phyloP scores from a whole-genome alignment of 64 coral and sea anemone species.

The Pocillopora damicornis region DNA sequence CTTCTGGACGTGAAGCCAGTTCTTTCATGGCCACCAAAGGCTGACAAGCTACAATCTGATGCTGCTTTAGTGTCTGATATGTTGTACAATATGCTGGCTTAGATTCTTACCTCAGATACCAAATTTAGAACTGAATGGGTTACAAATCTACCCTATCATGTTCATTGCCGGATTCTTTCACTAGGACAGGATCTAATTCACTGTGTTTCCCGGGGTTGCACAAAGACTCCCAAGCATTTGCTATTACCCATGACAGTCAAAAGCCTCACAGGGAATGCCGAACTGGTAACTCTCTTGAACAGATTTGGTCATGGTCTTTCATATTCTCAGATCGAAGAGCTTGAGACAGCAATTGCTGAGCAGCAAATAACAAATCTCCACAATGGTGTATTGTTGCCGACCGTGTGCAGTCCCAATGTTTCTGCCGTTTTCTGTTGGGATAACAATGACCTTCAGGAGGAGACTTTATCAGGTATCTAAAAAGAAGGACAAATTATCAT shows the following conservation, averaged over 20 bases:
- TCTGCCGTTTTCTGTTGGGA: slow-evolving; percentile 56
- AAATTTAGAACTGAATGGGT: slow-evolving; percentile 30
- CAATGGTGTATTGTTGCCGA: slow-evolving; percentile 39
- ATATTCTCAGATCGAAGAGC: slow-evolving; percentile 51
- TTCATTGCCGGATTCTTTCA: slow-evolving; percentile 34
- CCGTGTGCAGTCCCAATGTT: neutral
- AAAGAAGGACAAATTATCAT: no score
- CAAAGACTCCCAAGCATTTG: slow-evolving; percentile 60
- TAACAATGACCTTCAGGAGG: slow-evolving; percentile 58
- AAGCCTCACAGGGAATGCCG: slow-evolving; percentile 46
- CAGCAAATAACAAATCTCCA: neutral
- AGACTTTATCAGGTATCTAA: slow-evolving; percentile 45
- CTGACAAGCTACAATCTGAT: slow-evolving; percentile 40
- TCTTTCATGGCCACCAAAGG: slow-evolving; percentile 39
- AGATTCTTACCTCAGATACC: slow-evolving; percentile 16
- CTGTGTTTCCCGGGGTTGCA: slow-evolving; percentile 32
- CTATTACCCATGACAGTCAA: slow-evolving; percentile 38
- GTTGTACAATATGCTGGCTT: slow-evolving; percentile 53
- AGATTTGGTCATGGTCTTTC: slow-evolving; percentile 49
- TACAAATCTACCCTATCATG: slow-evolving; percentile 3
- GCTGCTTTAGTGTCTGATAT: slow-evolving; percentile 28
- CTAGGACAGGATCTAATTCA: slow-evolving; percentile 55
- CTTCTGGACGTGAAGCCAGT: no score
- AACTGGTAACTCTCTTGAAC: slow-evolving; percentile 55
- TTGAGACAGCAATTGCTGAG: slow-evolving; percentile 44